Evolutionary conservation across 2,797 vertebrate species (phyloP), one percentile per base, ranked within the genome.

Genomic region (Anabacerthia variegaticeps): DNA sequence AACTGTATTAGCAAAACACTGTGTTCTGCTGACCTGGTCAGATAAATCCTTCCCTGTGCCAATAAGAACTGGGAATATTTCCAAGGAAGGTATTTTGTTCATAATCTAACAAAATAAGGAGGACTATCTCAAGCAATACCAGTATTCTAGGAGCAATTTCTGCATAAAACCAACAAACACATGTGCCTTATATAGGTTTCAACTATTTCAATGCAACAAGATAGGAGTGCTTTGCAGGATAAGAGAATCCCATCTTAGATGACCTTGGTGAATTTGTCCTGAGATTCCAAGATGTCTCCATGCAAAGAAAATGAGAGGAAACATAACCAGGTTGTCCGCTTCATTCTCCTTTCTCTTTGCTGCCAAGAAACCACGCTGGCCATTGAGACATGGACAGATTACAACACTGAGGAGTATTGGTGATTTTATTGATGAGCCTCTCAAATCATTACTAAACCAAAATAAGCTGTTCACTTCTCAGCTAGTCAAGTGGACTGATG

Each of bases 341-440:
- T 78, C 19, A 15, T 17, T 61, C n/a, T 66, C 44, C 34, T 79
- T 91, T 56, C 48, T 85, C 48, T 82, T 72, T 41, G 24, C 52
- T 88, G 76, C 55, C 58, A 73, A 93, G 75, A 75, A 89, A 82
- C 65, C 86, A 67, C 3, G 12, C 46, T 68, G 48, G 73, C 56
- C 61, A 84, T 66, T 44, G 49, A 96, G 83, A 95, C 65, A 39
- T 61, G 93, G 95, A 97, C 71, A 96, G 93, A 97, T 88, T 86
- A 84, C 89, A 55, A 34, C 67, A 85, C 88, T 92, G 85, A 88
- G 80, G 43, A 87, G 55, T 97, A 97, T 96, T 95, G 95, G 87
- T 95, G 89, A 97, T 96, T 97, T 96, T 97, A 98, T 97, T 97
- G 97, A 98, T 95, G 93, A 97, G 72, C 36, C 85, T 97, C 91